These are phyloP conservation scores for Drosophila orosa DNA, from an alignment of 1,140 invertebrate genomes.

Conservation along the genomic window DNA sequence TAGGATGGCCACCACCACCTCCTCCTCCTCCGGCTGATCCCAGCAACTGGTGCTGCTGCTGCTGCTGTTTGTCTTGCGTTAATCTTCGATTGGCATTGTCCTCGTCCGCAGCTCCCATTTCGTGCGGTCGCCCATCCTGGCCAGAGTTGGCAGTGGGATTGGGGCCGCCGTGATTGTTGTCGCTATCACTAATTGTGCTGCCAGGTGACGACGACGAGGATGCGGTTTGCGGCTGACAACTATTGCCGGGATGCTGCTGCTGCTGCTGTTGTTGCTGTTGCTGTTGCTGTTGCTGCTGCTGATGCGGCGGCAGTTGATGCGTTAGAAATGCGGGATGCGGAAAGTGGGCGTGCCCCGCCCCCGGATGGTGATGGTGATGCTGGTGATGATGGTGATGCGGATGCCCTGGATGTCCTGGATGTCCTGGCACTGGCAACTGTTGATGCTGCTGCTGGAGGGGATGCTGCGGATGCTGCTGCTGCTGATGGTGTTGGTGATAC, in stretches of 20 bases:
- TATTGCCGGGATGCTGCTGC: slow-evolving; percentile 74
- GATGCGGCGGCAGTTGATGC: slow-evolving; percentile 69
- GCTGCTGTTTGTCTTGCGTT: slow-evolving; percentile 73
- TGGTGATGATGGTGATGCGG: slow-evolving; percentile 68
- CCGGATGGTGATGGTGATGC: slow-evolving; percentile 55
- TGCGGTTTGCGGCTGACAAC: slow-evolving; percentile 84
- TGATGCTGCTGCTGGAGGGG: slow-evolving; percentile 70
- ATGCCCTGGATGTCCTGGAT: slow-evolving; percentile 55
- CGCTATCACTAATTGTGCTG: slow-evolving; percentile 84
- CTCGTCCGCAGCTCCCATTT: slow-evolving; percentile 58
- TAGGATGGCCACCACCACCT: slow-evolving; percentile 38
- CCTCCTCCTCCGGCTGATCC: slow-evolving; percentile 30
- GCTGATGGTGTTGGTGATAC: slow-evolving; percentile 69
- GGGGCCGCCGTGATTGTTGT: slow-evolving; percentile 80
- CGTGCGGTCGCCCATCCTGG: slow-evolving; percentile 69
- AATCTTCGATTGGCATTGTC: slow-evolving; percentile 83
- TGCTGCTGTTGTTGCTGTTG: slow-evolving; percentile 67
- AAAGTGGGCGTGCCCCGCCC: slow-evolving; percentile 67
- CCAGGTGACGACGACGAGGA: slow-evolving; percentile 83
- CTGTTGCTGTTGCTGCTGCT: slow-evolving; percentile 57
- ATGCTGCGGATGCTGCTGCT: slow-evolving; percentile 55
- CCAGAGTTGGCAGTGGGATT: slow-evolving; percentile 46
- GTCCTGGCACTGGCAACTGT: slow-evolving; percentile 59
- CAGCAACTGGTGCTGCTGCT: slow-evolving; percentile 50
- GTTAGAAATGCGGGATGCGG: slow-evolving; percentile 82